A percentile compares a stretch with the other conserved stretches of the same genome.
Conservation (phyloP, 2,113 vertebrate species). For the Platanista minor region DNA sequence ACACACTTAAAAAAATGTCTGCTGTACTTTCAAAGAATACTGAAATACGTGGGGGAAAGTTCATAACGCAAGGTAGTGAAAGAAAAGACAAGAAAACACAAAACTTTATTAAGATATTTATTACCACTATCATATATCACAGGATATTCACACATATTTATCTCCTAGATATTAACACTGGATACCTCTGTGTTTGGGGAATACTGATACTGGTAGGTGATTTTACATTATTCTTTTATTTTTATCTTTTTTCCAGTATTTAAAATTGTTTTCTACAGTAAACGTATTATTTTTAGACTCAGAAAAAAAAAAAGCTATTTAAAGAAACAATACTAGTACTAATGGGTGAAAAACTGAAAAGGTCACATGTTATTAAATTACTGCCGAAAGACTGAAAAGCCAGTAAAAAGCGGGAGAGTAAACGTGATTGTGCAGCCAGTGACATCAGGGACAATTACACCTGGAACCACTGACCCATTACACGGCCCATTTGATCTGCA, state of each 20-base stretch:
- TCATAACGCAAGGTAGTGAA: neutral
- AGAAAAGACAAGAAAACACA: neutral
- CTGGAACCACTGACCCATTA: neutral
- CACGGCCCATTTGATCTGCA: neutral
- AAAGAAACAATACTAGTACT: neutral
- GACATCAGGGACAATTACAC: neutral
- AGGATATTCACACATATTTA: neutral
- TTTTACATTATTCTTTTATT: neutral
- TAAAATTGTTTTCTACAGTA: neutral
- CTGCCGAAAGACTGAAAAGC: neutral
- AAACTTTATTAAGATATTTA: neutral
- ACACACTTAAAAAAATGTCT: neutral
- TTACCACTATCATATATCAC: neutral
- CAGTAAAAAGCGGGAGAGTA: neutral
- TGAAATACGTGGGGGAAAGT: neutral
- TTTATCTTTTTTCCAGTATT: neutral
- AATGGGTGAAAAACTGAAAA: neutral
- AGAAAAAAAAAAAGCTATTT: neutral
- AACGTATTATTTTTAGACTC: neutral
- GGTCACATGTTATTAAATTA: neutral
- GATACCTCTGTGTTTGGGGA: neutral
- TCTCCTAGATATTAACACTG: slow-evolving; percentile 9
- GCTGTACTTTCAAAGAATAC: neutral
- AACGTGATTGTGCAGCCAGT: neutral
- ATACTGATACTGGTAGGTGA: neutral